Conservation (phyloP, 2,113 vertebrate species). For the Periophthalmodon schlosseri region DNA sequence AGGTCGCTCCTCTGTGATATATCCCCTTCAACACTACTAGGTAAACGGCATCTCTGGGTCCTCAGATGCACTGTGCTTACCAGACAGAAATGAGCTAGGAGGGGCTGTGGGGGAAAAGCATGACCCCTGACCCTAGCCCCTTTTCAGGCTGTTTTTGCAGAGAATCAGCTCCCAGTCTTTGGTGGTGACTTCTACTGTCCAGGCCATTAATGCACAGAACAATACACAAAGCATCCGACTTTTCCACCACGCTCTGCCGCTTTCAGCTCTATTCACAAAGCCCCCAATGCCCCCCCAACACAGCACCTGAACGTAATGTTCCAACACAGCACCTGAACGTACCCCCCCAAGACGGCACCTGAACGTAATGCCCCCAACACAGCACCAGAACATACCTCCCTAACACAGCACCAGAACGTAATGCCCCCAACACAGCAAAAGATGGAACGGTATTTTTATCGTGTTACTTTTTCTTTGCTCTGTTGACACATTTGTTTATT, state of each 20-base stretch:
- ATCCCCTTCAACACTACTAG: constrained; percentile 8
- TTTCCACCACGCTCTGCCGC: constrained; percentile 77
- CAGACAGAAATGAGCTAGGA: constrained; percentile 18
- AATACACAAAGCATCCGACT: constrained; percentile 65
- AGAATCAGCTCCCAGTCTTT: constrained; percentile 55
- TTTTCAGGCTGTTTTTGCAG: constrained; percentile 50
- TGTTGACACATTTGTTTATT: too few species aligned
- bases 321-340: too few species aligned
- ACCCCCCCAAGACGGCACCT: background rate
- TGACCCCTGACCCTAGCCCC: constrained; percentile 37
- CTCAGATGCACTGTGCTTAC: background rate
- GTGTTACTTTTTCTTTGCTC: too few species aligned
- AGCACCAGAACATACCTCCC: too few species aligned
- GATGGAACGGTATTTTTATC: too few species aligned
- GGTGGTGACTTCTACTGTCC: constrained; percentile 55
- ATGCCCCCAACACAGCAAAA: too few species aligned
- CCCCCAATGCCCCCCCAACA: constrained; percentile 16
- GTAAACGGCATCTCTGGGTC: constrained; percentile 4
- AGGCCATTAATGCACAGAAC: constrained; percentile 36
- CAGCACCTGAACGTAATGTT: constrained; percentile 20
- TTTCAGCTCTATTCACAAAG: constrained; percentile 43
- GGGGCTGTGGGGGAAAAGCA: background rate
- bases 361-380: background rate
- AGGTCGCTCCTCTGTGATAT: constrained; percentile 4
- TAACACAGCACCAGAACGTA: too few species aligned